Evolutionary conservation across 2,113 vertebrate species (phyloP), one percentile per base, ranked within the genome.

Genomic region (Himantopus leucocephalus): DNA sequence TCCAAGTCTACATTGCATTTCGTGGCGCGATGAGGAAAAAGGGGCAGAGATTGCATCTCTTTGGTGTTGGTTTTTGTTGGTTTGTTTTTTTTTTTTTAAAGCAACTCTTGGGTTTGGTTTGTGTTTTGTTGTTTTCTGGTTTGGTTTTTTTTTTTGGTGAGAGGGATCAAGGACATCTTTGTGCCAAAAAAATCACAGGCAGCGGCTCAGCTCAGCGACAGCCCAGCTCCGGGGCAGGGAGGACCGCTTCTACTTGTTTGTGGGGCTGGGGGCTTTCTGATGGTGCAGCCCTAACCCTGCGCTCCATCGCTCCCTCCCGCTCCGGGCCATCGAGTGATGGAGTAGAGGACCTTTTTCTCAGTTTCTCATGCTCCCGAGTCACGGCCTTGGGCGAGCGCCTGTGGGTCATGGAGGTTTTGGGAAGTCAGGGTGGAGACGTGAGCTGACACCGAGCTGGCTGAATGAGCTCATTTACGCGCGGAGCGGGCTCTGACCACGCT

Each of bases 1-100:
- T 14, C 0, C 0, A 39, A 37, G 13, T 1, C 39, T 6, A 1
- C 1, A 0, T 39, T n/a, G 39, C 30, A 74, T 85, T 7, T 9
- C 5, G 2, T 20, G 26, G 16, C 50, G 32, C n/a, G 14, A n/a
- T 1, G 37, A 39, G 19, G 2, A 7, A 48, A 56, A 77, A 34
- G 2, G 3, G 30, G 16, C 59, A 47, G 41, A 26, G 29, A 58
- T 14, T 3, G 24, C 8, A 17, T 37, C 59, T 37, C 24, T 62
- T 37, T 26, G 59, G 34, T 37, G 3, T n/a, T 39, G 5, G 8
- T 48, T 34, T 34, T 50, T 27, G 29, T 30, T 53, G 22, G 26
- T 0, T 27, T 37, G 3, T 27, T 4, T 22, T 8, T 35, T 64
- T 39, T 21, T 47, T 24, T n/a, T n/a, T n/a, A n/a, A 39, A 48